Evolutionary conservation across 1,140 invertebrate genomes (phyloP).

Genomic region (Platyura marginata): DNA sequence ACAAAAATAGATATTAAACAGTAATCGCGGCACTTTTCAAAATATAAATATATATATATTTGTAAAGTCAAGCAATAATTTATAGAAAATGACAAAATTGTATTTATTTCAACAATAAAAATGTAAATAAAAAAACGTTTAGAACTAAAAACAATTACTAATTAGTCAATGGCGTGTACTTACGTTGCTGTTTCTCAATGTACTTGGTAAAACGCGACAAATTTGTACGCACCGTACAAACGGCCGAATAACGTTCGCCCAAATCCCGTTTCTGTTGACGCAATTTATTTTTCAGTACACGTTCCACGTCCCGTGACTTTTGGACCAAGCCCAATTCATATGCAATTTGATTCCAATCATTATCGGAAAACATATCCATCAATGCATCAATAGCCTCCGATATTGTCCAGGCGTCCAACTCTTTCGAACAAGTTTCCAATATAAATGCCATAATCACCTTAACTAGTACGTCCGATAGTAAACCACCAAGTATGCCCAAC

Average conservation of each 20-base stretch:
- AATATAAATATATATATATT: too few species aligned
- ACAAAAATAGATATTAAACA: too few species aligned
- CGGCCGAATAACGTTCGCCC: constrained; percentile 41
- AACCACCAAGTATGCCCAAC: constrained; percentile 34
- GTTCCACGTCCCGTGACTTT: constrained; percentile 32
- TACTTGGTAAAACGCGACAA: constrained; percentile 53
- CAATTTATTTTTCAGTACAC: constrained; percentile 45
- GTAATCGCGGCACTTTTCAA: too few species aligned
- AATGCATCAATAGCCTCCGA: constrained; percentile 55
- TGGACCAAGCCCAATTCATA: constrained; percentile 38
- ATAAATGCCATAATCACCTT: constrained; percentile 11
- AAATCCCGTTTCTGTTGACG: constrained; percentile 39
- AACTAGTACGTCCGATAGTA: constrained; percentile 19
- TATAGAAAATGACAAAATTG: too few species aligned
- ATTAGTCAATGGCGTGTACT: too few species aligned
- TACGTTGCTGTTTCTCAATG: constrained; percentile 23
- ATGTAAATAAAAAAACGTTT: too few species aligned
- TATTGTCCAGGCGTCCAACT: constrained; percentile 40
- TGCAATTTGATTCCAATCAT: constrained; percentile 45
- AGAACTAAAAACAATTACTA: too few species aligned
- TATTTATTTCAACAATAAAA: too few species aligned
- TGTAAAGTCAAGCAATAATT: too few species aligned
- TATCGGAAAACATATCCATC: constrained; percentile 61
- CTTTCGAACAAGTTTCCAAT: constrained; percentile 9
- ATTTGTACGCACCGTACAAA: constrained; percentile 48